These are phyloP conservation scores for Papilio xuthus DNA, from an alignment of 1,140 invertebrate genomes.

Conservation along the genomic window DNA sequence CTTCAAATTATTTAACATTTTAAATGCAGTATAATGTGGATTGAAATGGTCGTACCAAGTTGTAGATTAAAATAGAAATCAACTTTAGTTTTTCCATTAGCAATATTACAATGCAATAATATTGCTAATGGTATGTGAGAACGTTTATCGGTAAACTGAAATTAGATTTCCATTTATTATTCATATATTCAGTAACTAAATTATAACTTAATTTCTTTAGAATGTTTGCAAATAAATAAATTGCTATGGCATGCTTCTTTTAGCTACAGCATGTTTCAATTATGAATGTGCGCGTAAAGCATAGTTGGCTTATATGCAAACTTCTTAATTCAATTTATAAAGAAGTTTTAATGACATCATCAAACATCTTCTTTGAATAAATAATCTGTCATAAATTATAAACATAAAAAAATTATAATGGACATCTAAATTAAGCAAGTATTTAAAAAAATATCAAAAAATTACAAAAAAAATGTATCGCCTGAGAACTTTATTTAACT, in stretches of 20 bases:
- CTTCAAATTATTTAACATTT: slow-evolving; percentile 37
- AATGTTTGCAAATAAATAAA: background rate
- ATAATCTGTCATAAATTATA: background rate
- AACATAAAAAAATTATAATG: background rate
- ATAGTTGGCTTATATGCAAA: background rate
- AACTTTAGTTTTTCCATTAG: background rate
- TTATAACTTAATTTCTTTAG: background rate
- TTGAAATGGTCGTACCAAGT: background rate
- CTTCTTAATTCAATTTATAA: background rate
- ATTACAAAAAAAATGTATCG: slow-evolving; percentile 6
- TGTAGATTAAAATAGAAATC: background rate
- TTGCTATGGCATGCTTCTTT: background rate
- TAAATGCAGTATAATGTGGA: background rate
- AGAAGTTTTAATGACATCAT: background rate
- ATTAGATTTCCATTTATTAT: slow-evolving; percentile 8
- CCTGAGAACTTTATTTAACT: background rate
- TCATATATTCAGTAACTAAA: background rate
- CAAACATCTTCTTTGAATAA: background rate
- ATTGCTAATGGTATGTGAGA: slow-evolving; percentile 3
- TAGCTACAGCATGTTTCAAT: no score
- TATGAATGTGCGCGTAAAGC: no score
- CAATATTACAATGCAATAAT: background rate
- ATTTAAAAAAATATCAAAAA: background rate
- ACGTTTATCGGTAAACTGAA: background rate
- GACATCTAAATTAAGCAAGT: background rate